Percentiles rank a stretch among this genome's conserved stretches.
Evolutionary conservation across 2,797 vertebrate genomes (phyloP).

Genomic region (Diglossa cyanea): DNA sequence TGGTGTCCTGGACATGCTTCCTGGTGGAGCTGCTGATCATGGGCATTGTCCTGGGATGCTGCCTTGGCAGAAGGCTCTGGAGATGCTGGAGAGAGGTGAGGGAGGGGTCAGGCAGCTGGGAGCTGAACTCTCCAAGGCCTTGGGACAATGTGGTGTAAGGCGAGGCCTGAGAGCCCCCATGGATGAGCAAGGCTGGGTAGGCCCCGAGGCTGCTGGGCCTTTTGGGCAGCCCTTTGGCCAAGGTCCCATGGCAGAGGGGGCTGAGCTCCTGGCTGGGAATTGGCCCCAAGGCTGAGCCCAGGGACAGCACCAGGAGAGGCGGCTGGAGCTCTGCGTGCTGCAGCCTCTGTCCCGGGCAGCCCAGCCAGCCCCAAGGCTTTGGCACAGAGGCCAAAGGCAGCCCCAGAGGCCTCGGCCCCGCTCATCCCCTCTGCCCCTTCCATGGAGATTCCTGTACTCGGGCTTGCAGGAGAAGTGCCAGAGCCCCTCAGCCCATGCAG

Average conservation of each 20-base stretch:
- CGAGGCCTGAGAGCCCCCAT: rapidly evolving
- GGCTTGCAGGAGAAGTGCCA: rapidly evolving
- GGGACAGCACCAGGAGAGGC: not conserved
- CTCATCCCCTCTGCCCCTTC: not conserved
- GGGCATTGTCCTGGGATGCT: not conserved
- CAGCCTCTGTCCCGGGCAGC: not conserved
- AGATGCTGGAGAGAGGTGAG: not conserved
- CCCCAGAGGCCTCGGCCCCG: too few relatives aligned
- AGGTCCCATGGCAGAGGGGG: too few relatives aligned
- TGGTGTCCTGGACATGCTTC: not conserved
- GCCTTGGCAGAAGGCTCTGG: too few relatives aligned
- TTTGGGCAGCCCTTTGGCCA: not conserved
- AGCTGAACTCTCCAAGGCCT: too few relatives aligned
- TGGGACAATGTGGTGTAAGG: not conserved
- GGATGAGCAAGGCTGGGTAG: not conserved
- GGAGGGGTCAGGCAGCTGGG: not conserved
- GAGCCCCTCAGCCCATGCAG: rapidly evolving
- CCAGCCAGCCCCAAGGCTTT: too few relatives aligned
- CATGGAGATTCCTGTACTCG: rapidly evolving
- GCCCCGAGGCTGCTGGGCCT: rapidly evolving
- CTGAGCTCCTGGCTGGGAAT: not conserved
- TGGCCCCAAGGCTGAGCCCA: not conserved
- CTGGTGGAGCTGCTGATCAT: not conserved
- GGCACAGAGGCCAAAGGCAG: too few relatives aligned
- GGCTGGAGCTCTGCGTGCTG: rapidly evolving